Evolutionary conservation across 2,888 invertebrate species (phyloP), one percentile per base, ranked within the genome.

Genomic region (Dexiosoma caninum): DNA sequence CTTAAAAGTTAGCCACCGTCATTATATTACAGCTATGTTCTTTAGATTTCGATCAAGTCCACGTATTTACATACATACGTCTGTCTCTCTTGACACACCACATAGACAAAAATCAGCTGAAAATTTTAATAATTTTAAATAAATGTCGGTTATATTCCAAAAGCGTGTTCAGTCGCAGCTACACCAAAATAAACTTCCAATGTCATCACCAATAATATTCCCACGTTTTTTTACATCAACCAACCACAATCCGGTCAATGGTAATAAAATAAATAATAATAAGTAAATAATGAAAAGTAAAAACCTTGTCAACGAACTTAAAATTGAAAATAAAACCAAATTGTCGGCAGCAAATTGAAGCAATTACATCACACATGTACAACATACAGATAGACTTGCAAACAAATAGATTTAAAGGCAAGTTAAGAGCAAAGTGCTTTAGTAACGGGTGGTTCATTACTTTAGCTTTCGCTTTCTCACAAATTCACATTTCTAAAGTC

Each of bases 281-380:
- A n/a, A n/a, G n/a, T 30, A 46, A 74, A 53, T 35, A 57, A 57
- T 46, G 64, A 67, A 78, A 78, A 67, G 60, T 69, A 55, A 5
- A 64, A 69, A 78, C 62, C 60, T 78, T 51, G 78, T 64, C 62
- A 74, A 30, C 64, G 42, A 40, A 53, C 60, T 60, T 12, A 42
- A 78, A 53, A 37, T 40, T 40, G 69, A 62, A n/a, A 74, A 79
- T 79, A 69, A 74, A 69, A 57, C 62, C 49, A 74, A 59, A 57
- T 49, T 23, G 10, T 14, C n/a, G n/a, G 32, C 49, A 57, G 30
- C 46, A 55, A n/a, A 30, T 12, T n/a, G n/a, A 40, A n/a, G 19
- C 21, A 35, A 64, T 77, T 70, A 57, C 62, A 49, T 70, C 62
- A 59, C 23, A 35, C 35, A 35, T 2, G n/a, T 10, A 16, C 14